These are phyloP conservation scores for Elysia crispata DNA, from an alignment of 2,888 invertebrate genomes.

Conservation along the genomic window DNA sequence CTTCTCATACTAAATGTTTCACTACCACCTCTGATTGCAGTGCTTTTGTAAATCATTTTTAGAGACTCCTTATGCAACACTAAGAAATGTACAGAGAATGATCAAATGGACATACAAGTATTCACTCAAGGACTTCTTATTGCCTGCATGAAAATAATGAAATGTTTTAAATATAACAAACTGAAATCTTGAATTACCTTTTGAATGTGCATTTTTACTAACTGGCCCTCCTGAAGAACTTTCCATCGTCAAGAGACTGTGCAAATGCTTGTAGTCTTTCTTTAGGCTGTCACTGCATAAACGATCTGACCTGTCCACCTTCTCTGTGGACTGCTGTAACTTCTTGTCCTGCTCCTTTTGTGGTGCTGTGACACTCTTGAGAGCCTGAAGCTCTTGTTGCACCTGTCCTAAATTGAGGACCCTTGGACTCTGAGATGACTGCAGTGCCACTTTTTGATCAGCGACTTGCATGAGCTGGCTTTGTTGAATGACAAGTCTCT, in stretches of 20 bases:
- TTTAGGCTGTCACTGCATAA: constrained; percentile 42
- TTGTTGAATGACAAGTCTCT: constrained; percentile 30
- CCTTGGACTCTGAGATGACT: neutral
- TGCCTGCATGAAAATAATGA: too few species aligned
- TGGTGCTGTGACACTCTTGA: neutral
- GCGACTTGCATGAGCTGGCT: constrained; percentile 6
- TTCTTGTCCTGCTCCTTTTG: constrained; percentile 17
- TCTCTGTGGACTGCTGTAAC: constrained; percentile 14
- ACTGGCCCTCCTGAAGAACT: neutral
- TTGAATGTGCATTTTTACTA: too few species aligned
- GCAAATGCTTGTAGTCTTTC: constrained; percentile 46
- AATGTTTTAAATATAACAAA: too few species aligned
- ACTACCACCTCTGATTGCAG: too few species aligned
- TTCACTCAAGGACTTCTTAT: too few species aligned
- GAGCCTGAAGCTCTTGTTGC: constrained; percentile 22
- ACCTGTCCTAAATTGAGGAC: constrained; percentile 27
- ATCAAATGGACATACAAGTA: too few species aligned
- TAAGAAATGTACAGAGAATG: too few species aligned
- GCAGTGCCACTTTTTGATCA: constrained; percentile 36
- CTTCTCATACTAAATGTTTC: too few species aligned
- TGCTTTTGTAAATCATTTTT: too few species aligned
- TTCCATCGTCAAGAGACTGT: constrained; percentile 36
- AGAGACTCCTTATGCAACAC: too few species aligned
- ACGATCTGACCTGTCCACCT: constrained; percentile 20
- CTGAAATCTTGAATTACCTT: too few species aligned